phyloP scores from a whole-genome alignment of 2,888 invertebrate species.

The Lithophane leautieri region DNA sequence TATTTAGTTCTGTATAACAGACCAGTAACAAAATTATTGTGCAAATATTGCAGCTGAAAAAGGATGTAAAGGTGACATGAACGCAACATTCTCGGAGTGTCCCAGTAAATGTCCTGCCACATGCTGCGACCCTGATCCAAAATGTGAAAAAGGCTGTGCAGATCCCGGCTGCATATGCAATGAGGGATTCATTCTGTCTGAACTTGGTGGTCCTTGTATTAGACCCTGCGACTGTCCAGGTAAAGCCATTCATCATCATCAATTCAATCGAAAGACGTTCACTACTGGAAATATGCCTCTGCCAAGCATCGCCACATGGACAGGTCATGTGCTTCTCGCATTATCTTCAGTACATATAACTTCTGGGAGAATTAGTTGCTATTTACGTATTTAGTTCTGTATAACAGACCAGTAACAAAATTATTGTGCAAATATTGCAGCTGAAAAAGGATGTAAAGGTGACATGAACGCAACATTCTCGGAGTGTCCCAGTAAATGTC shows the following conservation, averaged over 20 bases:
- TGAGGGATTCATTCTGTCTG: conserved; percentile 47
- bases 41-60: conserved; percentile 20
- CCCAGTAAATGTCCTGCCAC: conserved; percentile 51
- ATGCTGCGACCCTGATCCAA: conserved; percentile 29
- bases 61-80: conserved; percentile 63
- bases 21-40: no score
- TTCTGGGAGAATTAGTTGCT: neutral
- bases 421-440: no score
- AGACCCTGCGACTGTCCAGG: conserved; percentile 71
- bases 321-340: neutral
- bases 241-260: conserved; percentile 49
- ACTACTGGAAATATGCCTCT: no score
- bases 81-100: conserved; percentile 66
- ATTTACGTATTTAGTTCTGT: no score
- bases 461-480: no score
- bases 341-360: neutral
- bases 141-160: conserved; percentile 20
- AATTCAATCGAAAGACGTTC: neutral
- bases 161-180: conserved; percentile 51
- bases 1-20: no score
- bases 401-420: no score
- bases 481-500: no score
- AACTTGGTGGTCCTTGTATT: conserved; percentile 67
- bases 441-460: no score
- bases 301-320: neutral